Evolutionary conservation across 2,797 vertebrate genomes (phyloP), one percentile per base, ranked within the genome.

Genomic region (Acropternis orthonyx): DNA sequence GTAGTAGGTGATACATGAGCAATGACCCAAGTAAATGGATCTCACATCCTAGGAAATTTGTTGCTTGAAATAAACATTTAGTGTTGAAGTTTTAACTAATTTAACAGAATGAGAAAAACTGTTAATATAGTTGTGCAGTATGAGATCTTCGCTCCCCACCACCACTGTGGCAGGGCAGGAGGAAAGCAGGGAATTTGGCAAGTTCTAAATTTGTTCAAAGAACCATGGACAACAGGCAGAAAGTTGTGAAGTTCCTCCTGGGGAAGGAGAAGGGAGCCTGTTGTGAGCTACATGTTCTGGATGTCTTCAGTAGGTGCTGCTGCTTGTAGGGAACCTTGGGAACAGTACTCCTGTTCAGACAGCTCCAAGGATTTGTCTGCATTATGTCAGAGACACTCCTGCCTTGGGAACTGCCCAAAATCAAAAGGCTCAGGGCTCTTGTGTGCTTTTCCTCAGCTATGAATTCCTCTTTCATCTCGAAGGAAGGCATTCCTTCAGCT

Each of bases 141-240:
- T 67, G 65, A 91, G 16, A 85, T 75, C 20, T 51, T 89, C 10
- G 11, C 51, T 3, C 30, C 10, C 11, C 21, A 23, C 9, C 54
- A 36, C 14, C 30, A 27, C 37, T 0, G 5, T 7, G 3, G 17
- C 48, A 69, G 41, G 43, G 46, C 32, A 28, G 76, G 54, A 93
- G 69, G 62, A 88, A 66, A 79, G 62, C 63, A 79, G 55, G 34
- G 85, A 81, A 73, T 54, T 76, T 88, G 36, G 18, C 48, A 69
- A 78, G 68, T 81, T 90, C 85, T 81, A 34, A 68, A 75, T 88
- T 78, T 78, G 27, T 69, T 88, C 67, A 43, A 63, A 69, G 61
- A 71, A 54, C 16, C 20, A 14, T 0, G 0, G 44, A 75, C 0
- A 6, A 49, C 63, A 80, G 56, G 48, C 56, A 89, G 79, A 59